These are phyloP conservation scores for Ecliptopera silaceata DNA, from an alignment of 2,888 invertebrate species.

Conservation along the genomic window DNA sequence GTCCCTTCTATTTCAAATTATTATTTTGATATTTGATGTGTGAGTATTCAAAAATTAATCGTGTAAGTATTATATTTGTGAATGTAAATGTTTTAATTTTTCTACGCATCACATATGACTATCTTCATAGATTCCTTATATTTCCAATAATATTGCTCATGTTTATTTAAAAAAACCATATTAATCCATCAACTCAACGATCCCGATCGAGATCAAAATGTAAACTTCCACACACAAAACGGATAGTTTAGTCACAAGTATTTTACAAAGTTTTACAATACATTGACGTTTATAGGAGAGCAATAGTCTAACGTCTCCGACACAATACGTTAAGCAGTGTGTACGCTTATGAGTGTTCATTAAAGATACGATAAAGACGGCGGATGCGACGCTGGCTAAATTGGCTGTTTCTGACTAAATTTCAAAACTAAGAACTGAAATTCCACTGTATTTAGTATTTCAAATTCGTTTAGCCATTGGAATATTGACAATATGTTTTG, in stretches of 20 bases:
- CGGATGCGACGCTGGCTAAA: conserved; percentile 63
- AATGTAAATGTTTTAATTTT: no score
- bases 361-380: conserved; percentile 82
- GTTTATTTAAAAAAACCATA: no score
- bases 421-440: conserved; percentile 32
- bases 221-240: no score
- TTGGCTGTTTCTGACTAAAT: conserved; percentile 61
- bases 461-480: neutral
- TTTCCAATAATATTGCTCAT: no score
- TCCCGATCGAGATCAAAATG: no score
- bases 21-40: no score
- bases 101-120: no score
- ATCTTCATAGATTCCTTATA: no score
- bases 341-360: conserved; percentile 80
- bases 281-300: conserved; percentile 2
- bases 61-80: no score
- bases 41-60: no score
- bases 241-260: neutral
- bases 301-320: conserved; percentile 41
- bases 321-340: conserved; percentile 73
- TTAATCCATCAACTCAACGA: no score
- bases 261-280: neutral
- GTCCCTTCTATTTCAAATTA: no score
- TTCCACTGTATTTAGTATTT: conserved; percentile 8
- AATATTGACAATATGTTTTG: conserved; percentile 12